Conservation (phyloP, 1,140 invertebrate genomes). For the Drosophila tropicalis region DNA sequence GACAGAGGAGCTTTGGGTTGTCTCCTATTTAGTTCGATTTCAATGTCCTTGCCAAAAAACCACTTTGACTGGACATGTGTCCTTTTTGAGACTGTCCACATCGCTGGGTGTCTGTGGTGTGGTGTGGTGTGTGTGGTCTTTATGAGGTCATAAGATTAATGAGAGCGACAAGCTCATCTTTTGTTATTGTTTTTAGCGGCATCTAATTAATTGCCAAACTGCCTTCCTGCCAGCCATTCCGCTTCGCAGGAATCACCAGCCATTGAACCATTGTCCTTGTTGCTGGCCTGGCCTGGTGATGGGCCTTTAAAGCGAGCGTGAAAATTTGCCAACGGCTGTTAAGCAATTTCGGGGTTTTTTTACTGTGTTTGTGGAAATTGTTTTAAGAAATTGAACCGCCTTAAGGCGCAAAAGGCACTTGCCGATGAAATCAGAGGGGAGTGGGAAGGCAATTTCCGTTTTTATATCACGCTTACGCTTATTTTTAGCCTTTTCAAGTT, state of each 20-base stretch:
- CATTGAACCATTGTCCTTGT: not conserved
- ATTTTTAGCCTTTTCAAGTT: not conserved
- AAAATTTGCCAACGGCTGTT: conserved; percentile 5
- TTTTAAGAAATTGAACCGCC: conserved; percentile 4
- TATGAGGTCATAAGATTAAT: conserved; percentile 72
- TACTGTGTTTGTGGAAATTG: not conserved
- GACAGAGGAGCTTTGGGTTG: conserved; percentile 6
- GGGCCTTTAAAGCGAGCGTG: not conserved
- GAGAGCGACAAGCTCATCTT: conserved; percentile 70
- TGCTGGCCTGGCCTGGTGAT: not conserved
- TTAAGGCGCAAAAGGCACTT: not conserved
- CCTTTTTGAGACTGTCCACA: conserved; percentile 29
- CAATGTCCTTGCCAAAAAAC: conserved; percentile 37
- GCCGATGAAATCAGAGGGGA: not conserved
- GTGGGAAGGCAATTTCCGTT: conserved; percentile 2
- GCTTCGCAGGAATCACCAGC: not conserved
- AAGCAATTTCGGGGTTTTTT: not conserved
- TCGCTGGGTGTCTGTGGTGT: not conserved
- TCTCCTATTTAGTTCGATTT: conserved; percentile 32
- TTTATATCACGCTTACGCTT: not conserved
- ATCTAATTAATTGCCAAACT: conserved; percentile 64
- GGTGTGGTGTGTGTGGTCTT: conserved; percentile 13
- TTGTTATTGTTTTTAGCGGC: conserved; percentile 62
- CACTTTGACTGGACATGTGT: conserved; percentile 51
- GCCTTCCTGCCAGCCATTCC: conserved; percentile 9